A percentile compares a stretch with the other conserved stretches of the same genome.
Evolutionary conservation across 1,140 invertebrate genomes (phyloP).

Genomic region (Conopomorpha cramerella): DNA sequence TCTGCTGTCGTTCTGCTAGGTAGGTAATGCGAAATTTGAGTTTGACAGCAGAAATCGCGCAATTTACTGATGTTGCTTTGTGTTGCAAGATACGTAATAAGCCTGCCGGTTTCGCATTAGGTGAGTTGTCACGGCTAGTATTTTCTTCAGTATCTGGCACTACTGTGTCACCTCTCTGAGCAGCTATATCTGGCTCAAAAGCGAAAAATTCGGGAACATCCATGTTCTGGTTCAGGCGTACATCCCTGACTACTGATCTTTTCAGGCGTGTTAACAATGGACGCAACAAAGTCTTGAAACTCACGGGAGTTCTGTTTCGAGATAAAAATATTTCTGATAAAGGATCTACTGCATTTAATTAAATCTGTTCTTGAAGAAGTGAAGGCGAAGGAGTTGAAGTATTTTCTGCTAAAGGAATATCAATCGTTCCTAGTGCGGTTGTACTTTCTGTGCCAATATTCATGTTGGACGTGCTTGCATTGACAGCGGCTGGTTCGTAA

Average conservation of each 20-base stretch:
- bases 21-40: too few species aligned
- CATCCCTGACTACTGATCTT: conserved; percentile 9
- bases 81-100: too few species aligned
- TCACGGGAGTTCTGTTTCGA: conserved; percentile 12
- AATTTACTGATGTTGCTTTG: too few species aligned
- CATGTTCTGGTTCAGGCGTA: conserved; percentile 13
- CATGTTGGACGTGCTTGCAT: conserved; percentile 40
- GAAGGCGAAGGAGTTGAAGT: conserved; percentile 12
- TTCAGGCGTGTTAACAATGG: conserved; percentile 13
- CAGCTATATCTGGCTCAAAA: conserved; percentile 12
- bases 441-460: conserved; percentile 17
- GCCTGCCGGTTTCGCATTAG: neutral
- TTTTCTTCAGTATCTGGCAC: too few species aligned
- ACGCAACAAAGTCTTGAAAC: conserved; percentile 11
- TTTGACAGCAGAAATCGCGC: too few species aligned
- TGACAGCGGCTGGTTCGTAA: conserved; percentile 15
- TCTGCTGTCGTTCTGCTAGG: too few species aligned
- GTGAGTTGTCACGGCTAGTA: neutral
- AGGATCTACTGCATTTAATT: conserved; percentile 16
- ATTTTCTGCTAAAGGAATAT: conserved; percentile 23
- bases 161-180: conserved; percentile 13
- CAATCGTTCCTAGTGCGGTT: conserved; percentile 33
- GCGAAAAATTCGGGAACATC: conserved; percentile 13
- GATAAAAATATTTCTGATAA: conserved; percentile 15
- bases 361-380: conserved; percentile 12